Evolutionary conservation across 2,113 vertebrate genomes (phyloP), one percentile per base, ranked within the genome.

Genomic region (Leptodactylus fuscus): DNA sequence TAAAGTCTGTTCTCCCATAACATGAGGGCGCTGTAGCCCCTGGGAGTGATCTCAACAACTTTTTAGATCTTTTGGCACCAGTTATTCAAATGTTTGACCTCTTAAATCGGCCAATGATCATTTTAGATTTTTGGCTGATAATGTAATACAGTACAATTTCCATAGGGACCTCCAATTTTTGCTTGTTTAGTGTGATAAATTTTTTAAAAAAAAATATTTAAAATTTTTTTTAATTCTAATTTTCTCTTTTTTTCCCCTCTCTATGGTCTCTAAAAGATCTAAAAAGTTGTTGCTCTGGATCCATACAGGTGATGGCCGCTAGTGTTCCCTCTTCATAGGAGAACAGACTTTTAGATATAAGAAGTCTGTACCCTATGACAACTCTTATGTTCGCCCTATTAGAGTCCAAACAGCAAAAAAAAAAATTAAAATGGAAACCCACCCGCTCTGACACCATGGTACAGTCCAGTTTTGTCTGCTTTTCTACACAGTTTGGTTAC

Each of bases 401-500:
- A 44, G 4, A 44, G 41, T 44, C 41, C 41, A n/a, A n/a, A n/a
- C n/a, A n/a, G n/a, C n/a, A n/a, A n/a, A n/a, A 41, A 41, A 5
- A 41, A 41, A 41, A 41, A 6, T 5, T 41, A 6, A 5, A 9
- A 8, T 8, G 5, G 18, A 55, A 22, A 22, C 2, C 51, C 65
- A 34, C 32, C 0, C 12, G 32, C 67, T 41, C 12, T 1, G 13
- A 74, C 10, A 5, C 18, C 5, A 11, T 20, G 24, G 13, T 93
- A 92, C 94, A 95, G 94, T 94, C 94, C 96, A 94, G 94, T 95
- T 95, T 96, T 96, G 96, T 96, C 94, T 96, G 95, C 95, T 97
- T 97, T 94, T 94, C 95, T 94, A 95, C 95, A 95, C 95, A 95
- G 96, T 97, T 97, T 98, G 95, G 96, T 96, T 96, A 96, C 95